A percentile compares a stretch with the other conserved stretches of the same genome.
Evolutionary conservation across 2,113 vertebrate genomes (phyloP).

Genomic region (Dicerorhinus sumatrensis): DNA sequence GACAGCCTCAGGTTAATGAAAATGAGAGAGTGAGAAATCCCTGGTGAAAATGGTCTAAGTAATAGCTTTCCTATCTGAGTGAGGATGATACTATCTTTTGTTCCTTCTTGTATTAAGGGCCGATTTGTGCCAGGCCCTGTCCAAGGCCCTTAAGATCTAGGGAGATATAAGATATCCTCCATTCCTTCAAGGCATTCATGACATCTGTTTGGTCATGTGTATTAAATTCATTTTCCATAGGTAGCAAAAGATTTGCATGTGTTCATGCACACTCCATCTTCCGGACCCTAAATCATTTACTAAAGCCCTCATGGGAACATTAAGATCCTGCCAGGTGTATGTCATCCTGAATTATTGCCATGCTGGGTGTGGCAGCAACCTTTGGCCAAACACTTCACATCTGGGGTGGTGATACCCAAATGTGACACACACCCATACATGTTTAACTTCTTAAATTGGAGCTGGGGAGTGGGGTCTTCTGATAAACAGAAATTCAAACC

Average conservation of each 20-base stretch:
- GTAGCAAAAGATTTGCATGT: background rate
- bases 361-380: background rate
- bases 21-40: background rate
- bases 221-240: background rate
- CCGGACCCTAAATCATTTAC: background rate
- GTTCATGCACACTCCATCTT: too few relatives aligned
- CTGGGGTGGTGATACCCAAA: background rate
- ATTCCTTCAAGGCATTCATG: background rate
- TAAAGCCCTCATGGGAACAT: background rate
- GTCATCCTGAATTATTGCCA: background rate
- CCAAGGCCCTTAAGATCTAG: background rate
- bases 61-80: background rate
- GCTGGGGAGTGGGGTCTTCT: background rate
- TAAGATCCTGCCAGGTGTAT: background rate
- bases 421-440: background rate
- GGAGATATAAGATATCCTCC: background rate
- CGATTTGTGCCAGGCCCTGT: background rate
- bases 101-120: background rate
- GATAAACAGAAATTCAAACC: background rate
- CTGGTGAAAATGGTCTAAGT: background rate
- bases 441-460: background rate
- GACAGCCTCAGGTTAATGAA: background rate
- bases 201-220: background rate
- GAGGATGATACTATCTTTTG: background rate
- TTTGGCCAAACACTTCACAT: background rate